Base-by-base conservation (phyloP, 2,888 invertebrate genomes). In the Napeogenes inachia region DNA sequence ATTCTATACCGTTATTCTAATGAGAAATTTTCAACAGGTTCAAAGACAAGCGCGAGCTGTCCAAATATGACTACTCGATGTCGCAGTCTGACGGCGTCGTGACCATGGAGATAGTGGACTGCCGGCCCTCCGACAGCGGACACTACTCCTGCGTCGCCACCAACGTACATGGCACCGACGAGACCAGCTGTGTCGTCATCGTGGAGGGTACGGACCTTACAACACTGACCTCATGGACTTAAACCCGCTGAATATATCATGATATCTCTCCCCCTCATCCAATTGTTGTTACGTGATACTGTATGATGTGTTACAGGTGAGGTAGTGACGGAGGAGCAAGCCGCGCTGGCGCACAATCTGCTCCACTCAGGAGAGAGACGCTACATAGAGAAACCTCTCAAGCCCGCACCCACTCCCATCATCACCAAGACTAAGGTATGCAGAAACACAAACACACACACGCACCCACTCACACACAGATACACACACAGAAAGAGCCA, bases 101-200 rank as follows among this genome's bases (percentile, higher is more conserved):
- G 60, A 97, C 98, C 0, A 94, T 99, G 91, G 99, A 99, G 92
- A 98, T 99, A 74, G 93, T 96, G 70, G 97, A 97, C 87, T 98
- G 98, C 81, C 94, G 95, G 75, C 95, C 98, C 0, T 95, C 95
- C 64, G 99, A 99, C 91, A 97, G 98, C 68, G 99, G 99, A 71
- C 97, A 96, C 82, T 99, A 99, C 89, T 94, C 94, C 54, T 99
- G 99, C 85, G 93, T 96, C 45, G 99, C 99, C 21, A 95, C 95
- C 70, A 99, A 99, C 90, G 92, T 93, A 59, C 97, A 98, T 79
- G 99, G 99, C 74, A 94, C 95, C 42, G 99, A 98, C 76, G 98
- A 99, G 91, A 98, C 99, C 13, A 94, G 94, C 69, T 98, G 98
- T 84, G 97, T 98, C 72, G 97, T 98, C 64, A 97, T 98, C 76